Evolutionary conservation across 1,140 invertebrate species (phyloP).

Genomic region (Drosophila sp.): DNA sequence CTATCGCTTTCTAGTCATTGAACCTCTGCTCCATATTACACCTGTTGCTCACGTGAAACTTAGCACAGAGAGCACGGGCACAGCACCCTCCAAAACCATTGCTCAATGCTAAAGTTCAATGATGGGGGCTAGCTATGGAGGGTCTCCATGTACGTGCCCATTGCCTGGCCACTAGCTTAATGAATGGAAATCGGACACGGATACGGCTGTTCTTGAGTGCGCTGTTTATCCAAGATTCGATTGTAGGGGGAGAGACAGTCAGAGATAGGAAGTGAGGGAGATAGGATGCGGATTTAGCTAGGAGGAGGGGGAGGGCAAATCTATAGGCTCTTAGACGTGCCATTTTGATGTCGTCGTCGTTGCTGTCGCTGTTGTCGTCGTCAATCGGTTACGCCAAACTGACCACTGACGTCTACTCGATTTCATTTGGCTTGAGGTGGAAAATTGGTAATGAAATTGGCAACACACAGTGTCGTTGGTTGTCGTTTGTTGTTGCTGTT

Average conservation of each 20-base stretch:
- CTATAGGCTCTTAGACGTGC: slow-evolving; percentile 47
- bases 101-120: slow-evolving; percentile 47
- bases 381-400: slow-evolving; percentile 54
- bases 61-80: slow-evolving; percentile 6
- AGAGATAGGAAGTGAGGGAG: slow-evolving; percentile 4
- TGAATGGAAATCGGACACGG: slow-evolving; percentile 40
- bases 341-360: slow-evolving; percentile 24
- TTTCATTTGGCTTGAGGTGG: slow-evolving; percentile 43
- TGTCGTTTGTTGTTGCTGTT: neutral
- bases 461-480: slow-evolving; percentile 37
- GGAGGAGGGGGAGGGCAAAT: neutral
- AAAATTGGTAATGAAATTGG: slow-evolving; percentile 78
- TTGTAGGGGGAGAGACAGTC: neutral
- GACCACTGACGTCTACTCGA: slow-evolving; percentile 15
- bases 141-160: slow-evolving; percentile 42
- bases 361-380: slow-evolving; percentile 20
- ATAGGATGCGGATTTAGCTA: neutral
- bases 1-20: slow-evolving; percentile 19
- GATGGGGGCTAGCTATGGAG: neutral
- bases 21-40: slow-evolving; percentile 25
- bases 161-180: slow-evolving; percentile 25
- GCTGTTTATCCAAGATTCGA: slow-evolving; percentile 19
- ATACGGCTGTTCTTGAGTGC: slow-evolving; percentile 15
- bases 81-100: slow-evolving; percentile 13
- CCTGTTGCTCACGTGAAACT: slow-evolving; percentile 44